Conservation (phyloP, 1,140 invertebrate species). For the fruit fly (Drosophila melanogaster) region DNA sequence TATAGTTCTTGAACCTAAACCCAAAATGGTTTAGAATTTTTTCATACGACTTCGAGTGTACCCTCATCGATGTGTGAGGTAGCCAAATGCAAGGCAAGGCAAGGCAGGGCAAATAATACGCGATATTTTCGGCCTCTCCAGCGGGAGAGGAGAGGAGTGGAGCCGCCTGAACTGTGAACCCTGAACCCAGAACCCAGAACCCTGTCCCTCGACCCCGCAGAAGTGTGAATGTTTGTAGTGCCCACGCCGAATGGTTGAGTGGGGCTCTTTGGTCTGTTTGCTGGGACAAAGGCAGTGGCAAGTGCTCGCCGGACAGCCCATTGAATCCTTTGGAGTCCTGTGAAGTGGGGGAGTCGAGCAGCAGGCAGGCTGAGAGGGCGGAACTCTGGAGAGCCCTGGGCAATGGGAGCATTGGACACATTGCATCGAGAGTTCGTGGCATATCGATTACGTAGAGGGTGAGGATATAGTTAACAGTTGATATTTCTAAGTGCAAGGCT, state of each 20-base stretch:
- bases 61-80: constrained; percentile 21
- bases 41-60: not conserved
- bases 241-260: constrained; percentile 51
- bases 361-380: constrained; percentile 11
- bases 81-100: constrained; percentile 43
- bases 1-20: too few relatives aligned
- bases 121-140: constrained; percentile 67
- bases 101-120: constrained; percentile 64
- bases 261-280: constrained; percentile 68
- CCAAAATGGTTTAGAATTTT: too few relatives aligned
- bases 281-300: constrained; percentile 68
- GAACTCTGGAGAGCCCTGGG: constrained; percentile 25
- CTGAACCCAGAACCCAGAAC: constrained; percentile 1
- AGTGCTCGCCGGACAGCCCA: constrained; percentile 70
- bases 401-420: constrained; percentile 44
- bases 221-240: constrained; percentile 53
- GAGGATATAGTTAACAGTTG: constrained; percentile 32
- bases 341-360: constrained; percentile 31
- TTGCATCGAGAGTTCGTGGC: constrained; percentile 42
- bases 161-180: constrained; percentile 20
- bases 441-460: constrained; percentile 39
- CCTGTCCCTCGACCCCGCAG: not conserved
- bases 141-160: constrained; percentile 4
- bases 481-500: constrained; percentile 31
- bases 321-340: constrained; percentile 46